Conservation (phyloP, 1,140 invertebrate species). For the Philotrypesis tridentata region DNA sequence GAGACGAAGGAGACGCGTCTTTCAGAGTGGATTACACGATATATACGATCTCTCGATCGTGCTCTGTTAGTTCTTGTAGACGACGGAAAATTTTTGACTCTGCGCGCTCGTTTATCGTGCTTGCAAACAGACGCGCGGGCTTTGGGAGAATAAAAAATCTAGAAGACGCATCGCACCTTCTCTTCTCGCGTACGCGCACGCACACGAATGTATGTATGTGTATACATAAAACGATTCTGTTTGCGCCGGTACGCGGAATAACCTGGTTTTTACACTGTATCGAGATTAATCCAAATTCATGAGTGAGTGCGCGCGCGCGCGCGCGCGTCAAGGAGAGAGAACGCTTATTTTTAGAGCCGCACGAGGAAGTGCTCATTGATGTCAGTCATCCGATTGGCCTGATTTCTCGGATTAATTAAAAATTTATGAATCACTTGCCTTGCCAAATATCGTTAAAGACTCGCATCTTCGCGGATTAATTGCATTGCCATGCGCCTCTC, state of each 20-base stretch:
- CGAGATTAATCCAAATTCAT: constrained; percentile 23
- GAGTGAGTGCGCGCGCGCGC: not conserved
- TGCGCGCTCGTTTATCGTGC: too few relatives aligned
- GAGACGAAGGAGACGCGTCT: not conserved
- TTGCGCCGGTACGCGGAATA: not conserved
- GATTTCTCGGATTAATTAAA: not conserved
- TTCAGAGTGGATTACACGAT: not conserved
- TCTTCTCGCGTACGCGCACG: too few relatives aligned
- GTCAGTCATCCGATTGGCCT: not conserved
- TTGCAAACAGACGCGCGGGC: too few relatives aligned
- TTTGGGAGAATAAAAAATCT: too few relatives aligned
- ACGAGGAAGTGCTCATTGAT: not conserved
- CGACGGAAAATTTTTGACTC: too few relatives aligned
- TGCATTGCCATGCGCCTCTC: too few relatives aligned
- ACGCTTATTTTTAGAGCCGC: not conserved
- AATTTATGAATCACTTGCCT: not conserved
- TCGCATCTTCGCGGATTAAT: not conserved
- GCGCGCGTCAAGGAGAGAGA: not conserved
- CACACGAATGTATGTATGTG: too few relatives aligned
- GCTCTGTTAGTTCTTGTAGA: too few relatives aligned
- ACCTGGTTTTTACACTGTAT: constrained; percentile 1
- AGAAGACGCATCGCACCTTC: too few relatives aligned
- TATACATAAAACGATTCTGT: not conserved
- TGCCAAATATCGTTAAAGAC: not conserved
- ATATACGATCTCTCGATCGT: too few relatives aligned